Conservation (phyloP, 2,888 invertebrate genomes). For the Euplagia quadripunctaria region DNA sequence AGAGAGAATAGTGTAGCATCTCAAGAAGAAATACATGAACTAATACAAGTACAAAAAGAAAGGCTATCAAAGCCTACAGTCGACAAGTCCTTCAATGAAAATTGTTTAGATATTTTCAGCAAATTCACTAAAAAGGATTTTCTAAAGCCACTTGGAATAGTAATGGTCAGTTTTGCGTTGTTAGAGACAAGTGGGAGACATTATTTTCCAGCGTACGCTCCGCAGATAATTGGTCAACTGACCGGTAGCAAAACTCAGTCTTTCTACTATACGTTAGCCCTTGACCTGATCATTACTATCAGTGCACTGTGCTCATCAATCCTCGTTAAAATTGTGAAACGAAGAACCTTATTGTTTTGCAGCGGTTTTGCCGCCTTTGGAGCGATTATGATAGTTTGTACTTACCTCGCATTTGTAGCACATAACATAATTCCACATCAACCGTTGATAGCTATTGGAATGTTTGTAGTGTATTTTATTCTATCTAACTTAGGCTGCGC, state of each 20-base stretch:
- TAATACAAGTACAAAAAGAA: conserved; percentile 63
- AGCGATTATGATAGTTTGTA: conserved; percentile 57
- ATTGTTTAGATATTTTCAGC: conserved; percentile 46
- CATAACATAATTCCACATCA: conserved; percentile 53
- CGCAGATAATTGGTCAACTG: conserved; percentile 66
- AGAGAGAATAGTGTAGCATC: conserved; percentile 71
- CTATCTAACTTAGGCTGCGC: conserved; percentile 72
- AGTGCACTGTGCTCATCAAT: conserved; percentile 64
- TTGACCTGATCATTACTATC: conserved; percentile 66
- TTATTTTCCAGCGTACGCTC: conserved; percentile 68
- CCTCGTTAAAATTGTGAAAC: conserved; percentile 65
- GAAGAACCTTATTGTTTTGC: conserved; percentile 65
- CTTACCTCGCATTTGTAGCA: conserved; percentile 61
- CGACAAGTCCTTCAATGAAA: conserved; percentile 29
- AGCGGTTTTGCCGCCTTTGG: conserved; percentile 62
- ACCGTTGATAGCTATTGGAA: conserved; percentile 57
- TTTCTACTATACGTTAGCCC: conserved; percentile 64
- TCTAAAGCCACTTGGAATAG: conserved; percentile 63
- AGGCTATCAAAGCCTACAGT: conserved; percentile 25
- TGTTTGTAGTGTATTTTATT: conserved; percentile 67
- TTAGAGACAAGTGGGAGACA: conserved; percentile 71
- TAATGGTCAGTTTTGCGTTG: conserved; percentile 56
- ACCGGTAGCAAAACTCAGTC: conserved; percentile 58
- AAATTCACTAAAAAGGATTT: conserved; percentile 70
- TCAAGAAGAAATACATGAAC: conserved; percentile 56